These are phyloP conservation scores for Sialia sialis DNA, from an alignment of 2,113 vertebrate genomes.

Conservation along the genomic window DNA sequence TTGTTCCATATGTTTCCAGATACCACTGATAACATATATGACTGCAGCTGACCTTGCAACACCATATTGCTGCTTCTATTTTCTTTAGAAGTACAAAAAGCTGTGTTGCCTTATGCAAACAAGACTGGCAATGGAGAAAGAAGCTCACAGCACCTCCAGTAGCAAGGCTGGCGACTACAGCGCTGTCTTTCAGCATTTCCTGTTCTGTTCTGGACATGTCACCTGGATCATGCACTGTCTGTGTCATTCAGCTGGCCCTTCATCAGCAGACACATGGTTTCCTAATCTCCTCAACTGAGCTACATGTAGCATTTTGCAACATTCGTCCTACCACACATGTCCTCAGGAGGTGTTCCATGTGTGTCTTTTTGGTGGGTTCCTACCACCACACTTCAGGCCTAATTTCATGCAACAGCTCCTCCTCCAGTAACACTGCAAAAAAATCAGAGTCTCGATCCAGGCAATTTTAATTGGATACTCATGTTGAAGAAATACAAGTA, in stretches of 20 bases:
- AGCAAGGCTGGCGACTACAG: background rate
- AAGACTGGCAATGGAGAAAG: background rate
- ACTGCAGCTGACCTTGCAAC: background rate
- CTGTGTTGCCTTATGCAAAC: background rate
- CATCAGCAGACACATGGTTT: background rate
- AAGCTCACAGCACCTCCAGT: background rate
- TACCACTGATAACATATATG: background rate
- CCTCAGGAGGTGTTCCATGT: background rate
- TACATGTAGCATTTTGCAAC: background rate
- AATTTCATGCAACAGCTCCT: background rate
- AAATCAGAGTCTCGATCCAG: background rate
- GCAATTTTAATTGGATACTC: background rate
- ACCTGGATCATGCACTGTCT: background rate
- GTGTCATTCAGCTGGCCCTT: background rate
- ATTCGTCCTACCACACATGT: background rate
- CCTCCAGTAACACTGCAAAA: background rate
- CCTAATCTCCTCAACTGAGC: background rate
- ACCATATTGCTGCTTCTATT: background rate
- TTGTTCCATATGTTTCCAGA: conserved; percentile 14
- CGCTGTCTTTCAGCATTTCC: background rate
- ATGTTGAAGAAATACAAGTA: background rate
- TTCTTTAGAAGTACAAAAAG: background rate
- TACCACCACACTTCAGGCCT: background rate
- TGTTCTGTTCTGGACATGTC: background rate
- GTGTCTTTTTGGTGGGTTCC: background rate